phyloP scores from a whole-genome alignment of 2,888 invertebrate species.

The Caenorhabditis afra region DNA sequence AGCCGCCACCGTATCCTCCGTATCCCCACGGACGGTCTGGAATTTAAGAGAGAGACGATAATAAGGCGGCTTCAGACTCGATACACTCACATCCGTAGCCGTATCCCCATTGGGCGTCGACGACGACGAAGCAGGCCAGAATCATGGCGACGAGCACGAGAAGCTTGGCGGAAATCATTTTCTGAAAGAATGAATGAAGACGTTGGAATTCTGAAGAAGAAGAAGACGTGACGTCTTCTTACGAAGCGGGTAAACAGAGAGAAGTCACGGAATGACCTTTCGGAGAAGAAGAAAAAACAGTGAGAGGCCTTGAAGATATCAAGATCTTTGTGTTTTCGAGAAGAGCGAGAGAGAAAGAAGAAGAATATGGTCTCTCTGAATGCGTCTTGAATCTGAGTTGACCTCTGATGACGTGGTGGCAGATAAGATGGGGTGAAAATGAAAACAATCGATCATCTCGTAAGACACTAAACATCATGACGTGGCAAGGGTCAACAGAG shows the following conservation, averaged over 20 bases:
- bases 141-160: conserved; percentile 44
- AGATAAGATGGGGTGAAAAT: not conserved
- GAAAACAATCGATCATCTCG: no score
- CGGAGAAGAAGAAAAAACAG: no score
- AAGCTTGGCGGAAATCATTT: conserved; percentile 46
- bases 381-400: not conserved
- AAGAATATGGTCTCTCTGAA: not conserved
- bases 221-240: not conserved
- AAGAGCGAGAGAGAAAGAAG: not conserved
- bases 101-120: conserved; percentile 58
- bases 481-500: conserved; percentile 1
- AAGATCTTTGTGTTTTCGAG: not conserved
- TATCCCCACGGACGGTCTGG: conserved; percentile 51
- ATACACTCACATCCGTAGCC: conserved; percentile 53
- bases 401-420: not conserved
- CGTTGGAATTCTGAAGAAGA: not conserved
- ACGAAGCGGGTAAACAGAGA: not conserved
- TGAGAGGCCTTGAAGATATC: no score
- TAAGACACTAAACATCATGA: not conserved
- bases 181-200: not conserved
- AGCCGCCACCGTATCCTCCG: conserved; percentile 50
- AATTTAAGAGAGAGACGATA: no score
- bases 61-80: no score
- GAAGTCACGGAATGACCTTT: no score
- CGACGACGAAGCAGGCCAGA: conserved; percentile 37